phyloP scores from a whole-genome alignment of 2,888 invertebrate genomes.

The Polyommatus icarus region DNA sequence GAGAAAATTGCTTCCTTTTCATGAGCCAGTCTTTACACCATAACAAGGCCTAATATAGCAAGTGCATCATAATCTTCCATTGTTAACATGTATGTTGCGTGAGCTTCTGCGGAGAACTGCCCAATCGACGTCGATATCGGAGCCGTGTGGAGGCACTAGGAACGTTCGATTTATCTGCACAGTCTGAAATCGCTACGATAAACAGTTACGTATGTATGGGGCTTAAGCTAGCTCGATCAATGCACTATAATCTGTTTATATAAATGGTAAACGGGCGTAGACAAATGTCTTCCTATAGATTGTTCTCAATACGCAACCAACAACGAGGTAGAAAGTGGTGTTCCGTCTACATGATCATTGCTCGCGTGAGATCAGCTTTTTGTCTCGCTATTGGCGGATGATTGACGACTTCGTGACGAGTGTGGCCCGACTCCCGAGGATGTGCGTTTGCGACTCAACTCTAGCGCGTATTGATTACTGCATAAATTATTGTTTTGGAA shows the following conservation, averaged over 20 bases:
- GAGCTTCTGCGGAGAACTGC: too few relatives aligned
- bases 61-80: too few relatives aligned
- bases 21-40: too few relatives aligned
- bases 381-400: not conserved
- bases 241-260: not conserved
- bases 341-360: not conserved
- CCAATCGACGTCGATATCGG: too few relatives aligned
- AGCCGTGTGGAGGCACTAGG: too few relatives aligned
- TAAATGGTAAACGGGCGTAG: conserved; percentile 28
- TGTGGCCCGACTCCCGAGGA: not conserved
- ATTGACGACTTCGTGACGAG: not conserved
- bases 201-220: too few relatives aligned
- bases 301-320: conserved; percentile 38
- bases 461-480: not conserved
- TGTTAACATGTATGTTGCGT: too few relatives aligned
- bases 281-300: conserved; percentile 42
- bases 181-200: too few relatives aligned
- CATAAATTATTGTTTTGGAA: too few relatives aligned
- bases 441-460: not conserved
- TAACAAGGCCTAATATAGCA: too few relatives aligned
- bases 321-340: conserved; percentile 38
- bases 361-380: conserved; percentile 19
- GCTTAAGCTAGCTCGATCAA: not conserved
- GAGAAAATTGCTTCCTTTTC: too few relatives aligned
- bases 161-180: too few relatives aligned